Evolutionary conservation across 1,140 invertebrate species (phyloP).

Genomic region (Heterodera carotae): DNA sequence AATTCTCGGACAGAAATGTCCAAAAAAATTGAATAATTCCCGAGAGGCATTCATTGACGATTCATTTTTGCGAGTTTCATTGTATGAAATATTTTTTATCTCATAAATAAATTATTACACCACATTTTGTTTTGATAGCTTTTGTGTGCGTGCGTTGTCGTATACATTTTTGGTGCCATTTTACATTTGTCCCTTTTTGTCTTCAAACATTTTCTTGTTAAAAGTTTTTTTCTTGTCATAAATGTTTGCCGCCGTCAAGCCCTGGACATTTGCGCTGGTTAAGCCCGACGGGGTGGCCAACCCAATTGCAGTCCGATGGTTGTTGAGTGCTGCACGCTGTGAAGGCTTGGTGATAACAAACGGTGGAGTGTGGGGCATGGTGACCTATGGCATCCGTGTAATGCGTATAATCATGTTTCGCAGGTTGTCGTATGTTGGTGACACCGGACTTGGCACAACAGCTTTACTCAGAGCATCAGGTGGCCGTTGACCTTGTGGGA

Average conservation of each 20-base stretch:
- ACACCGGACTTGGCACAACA: conserved; percentile 4
- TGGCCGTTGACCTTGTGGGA: no score
- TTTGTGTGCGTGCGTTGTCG: no score
- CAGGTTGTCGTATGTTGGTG: conserved; percentile 20
- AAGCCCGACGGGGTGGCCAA: conserved; percentile 41
- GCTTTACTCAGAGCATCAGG: conserved; percentile 25
- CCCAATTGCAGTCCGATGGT: conserved; percentile 30
- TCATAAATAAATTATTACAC: no score
- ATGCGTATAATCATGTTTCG: neutral
- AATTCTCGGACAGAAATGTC: neutral
- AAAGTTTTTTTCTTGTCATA: neutral
- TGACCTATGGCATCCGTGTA: no score
- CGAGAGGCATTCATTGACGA: no score
- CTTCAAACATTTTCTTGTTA: no score
- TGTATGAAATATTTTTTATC: no score
- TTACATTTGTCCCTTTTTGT: no score
- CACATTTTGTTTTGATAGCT: no score
- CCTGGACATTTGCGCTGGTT: conserved; percentile 37
- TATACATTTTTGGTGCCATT: no score
- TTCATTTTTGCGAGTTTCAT: no score
- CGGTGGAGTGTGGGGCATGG: neutral
- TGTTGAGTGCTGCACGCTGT: conserved; percentile 22
- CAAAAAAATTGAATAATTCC: neutral
- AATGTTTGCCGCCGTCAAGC: neutral
- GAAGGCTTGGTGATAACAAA: conserved; percentile 25